Percentiles rank a stretch among this genome's conserved stretches.
Evolutionary conservation across 2,113 vertebrate species (phyloP).

Genomic region (Zosterops borbonicus): DNA sequence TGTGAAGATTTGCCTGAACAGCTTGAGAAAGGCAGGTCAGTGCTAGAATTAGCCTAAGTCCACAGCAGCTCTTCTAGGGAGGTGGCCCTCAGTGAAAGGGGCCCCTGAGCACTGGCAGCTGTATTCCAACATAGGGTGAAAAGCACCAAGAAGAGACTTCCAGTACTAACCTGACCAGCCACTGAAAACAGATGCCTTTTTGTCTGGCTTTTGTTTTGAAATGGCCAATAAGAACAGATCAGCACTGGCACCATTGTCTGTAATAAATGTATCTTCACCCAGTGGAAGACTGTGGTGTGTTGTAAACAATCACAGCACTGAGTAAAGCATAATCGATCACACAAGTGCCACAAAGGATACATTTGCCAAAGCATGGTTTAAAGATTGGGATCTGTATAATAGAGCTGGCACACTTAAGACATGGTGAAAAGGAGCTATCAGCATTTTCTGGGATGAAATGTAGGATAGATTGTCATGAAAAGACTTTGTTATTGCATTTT

Average conservation of each 20-base stretch:
- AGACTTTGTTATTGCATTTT: not conserved
- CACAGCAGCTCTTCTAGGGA: not conserved
- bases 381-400: not conserved
- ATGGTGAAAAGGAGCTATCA: not conserved
- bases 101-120: constrained; percentile 1
- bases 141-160: constrained; percentile 63
- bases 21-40: not conserved
- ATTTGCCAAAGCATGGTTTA: not conserved
- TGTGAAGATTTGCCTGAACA: not conserved
- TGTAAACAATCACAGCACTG: constrained; percentile 51
- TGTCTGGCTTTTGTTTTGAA: constrained; percentile 59
- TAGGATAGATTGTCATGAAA: not conserved
- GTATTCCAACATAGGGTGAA: constrained; percentile 25
- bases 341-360: constrained; percentile 3
- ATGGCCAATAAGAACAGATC: constrained; percentile 41
- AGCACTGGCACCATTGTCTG: constrained; percentile 69
- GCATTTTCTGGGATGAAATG: not conserved
- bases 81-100: not conserved
- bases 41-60: not conserved
- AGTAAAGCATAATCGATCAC: constrained; percentile 14
- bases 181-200: constrained; percentile 53
- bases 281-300: constrained; percentile 1
- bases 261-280: constrained; percentile 37
- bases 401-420: not conserved
- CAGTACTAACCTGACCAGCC: constrained; percentile 50